A percentile compares a stretch with the other conserved stretches of the same genome.
Conservation (phyloP, 2,113 vertebrate genomes). For the Aleadryas rufinucha region DNA sequence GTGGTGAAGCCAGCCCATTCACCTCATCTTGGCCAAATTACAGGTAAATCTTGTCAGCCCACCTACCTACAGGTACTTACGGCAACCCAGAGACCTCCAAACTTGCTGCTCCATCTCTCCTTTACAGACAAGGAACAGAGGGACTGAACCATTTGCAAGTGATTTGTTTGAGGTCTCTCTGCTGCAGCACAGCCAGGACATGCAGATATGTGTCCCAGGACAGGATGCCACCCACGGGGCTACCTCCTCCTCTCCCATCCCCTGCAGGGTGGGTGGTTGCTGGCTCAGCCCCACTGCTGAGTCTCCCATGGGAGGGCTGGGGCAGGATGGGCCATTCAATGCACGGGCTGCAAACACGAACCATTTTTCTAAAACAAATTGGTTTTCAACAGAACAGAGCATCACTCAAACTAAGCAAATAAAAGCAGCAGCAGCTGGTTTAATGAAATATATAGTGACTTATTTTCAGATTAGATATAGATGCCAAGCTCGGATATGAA, state of each 20-base stretch:
- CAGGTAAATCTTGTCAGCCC: not conserved
- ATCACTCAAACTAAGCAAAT: slow-evolving; percentile 33
- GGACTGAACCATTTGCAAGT: not conserved
- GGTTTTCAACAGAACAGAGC: not conserved
- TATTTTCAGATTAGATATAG: slow-evolving; percentile 51
- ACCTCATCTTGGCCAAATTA: not conserved
- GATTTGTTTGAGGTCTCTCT: not conserved
- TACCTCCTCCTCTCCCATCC: not conserved
- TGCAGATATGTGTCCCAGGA: not conserved
- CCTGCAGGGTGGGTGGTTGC: not conserved
- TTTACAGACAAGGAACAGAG: not conserved
- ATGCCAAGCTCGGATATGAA: not conserved
- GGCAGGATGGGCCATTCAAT: not conserved
- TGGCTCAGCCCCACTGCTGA: not conserved
- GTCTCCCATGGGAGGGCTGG: not conserved
- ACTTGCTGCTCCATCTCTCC: not conserved
- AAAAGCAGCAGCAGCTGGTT: slow-evolving; percentile 45
- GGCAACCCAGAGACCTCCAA: not conserved
- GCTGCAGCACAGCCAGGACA: not conserved
- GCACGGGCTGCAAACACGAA: not conserved
- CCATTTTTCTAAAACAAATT: not conserved
- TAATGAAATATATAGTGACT: slow-evolving; percentile 56
- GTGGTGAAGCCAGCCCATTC: not conserved
- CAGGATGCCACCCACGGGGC: accelerated
- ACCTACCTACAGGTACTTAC: not conserved